A percentile compares a stretch with the other conserved stretches of the same genome.
phyloP scores from a whole-genome alignment of 2,888 invertebrate species.

The Lottia gigantea region DNA sequence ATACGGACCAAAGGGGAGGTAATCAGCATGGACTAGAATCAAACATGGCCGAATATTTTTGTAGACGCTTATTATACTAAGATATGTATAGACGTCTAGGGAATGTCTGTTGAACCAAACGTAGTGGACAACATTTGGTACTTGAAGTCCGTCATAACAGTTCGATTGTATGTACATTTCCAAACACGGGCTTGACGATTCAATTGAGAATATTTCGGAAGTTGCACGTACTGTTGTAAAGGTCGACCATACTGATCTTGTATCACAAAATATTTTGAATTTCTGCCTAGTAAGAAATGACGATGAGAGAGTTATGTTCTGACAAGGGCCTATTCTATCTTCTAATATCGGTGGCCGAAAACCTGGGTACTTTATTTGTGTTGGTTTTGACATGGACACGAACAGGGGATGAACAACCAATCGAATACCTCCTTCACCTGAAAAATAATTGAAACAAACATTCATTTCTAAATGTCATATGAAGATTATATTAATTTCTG shows the following conservation, averaged over 20 bases:
- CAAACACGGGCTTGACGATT: slow-evolving; percentile 35
- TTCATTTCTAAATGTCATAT: no score
- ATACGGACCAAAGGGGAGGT: slow-evolving; percentile 40
- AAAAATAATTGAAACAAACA: no score
- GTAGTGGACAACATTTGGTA: slow-evolving; percentile 52
- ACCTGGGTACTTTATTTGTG: not conserved
- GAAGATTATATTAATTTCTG: no score
- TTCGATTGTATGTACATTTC: slow-evolving; percentile 25
- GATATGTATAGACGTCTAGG: slow-evolving; percentile 42
- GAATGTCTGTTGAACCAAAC: slow-evolving; percentile 46
- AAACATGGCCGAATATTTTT: slow-evolving; percentile 47
- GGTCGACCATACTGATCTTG: not conserved
- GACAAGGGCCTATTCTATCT: not conserved
- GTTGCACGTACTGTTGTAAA: not conserved
- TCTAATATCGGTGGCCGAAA: not conserved
- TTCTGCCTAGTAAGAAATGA: not conserved
- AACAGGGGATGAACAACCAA: no score
- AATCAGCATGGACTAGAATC: slow-evolving; percentile 48
- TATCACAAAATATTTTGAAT: not conserved
- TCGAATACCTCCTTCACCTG: no score
- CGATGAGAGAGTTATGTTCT: not conserved
- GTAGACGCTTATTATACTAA: slow-evolving; percentile 49
- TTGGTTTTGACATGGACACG: no score
- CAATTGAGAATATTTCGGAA: slow-evolving; percentile 20
- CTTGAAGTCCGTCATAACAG: slow-evolving; percentile 27